Evolutionary conservation across 2,888 invertebrate species (phyloP), one percentile per base, ranked within the genome.

Genomic region (Metellina segmentata): DNA sequence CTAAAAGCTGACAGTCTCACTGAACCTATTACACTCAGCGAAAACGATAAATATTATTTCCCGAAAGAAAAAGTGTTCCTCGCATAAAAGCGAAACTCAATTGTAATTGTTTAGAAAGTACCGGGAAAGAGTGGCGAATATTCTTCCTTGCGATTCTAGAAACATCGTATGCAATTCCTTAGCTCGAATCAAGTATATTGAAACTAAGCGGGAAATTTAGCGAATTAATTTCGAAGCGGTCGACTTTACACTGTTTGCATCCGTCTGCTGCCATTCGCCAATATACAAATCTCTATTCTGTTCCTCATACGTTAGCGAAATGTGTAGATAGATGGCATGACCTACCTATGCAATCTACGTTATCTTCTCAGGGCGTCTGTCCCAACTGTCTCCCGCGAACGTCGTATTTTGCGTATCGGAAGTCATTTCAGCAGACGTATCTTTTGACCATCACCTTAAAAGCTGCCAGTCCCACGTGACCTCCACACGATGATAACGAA

Each of bases 351-450:
- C 61, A 16, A 61, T 61, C 61, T 61, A 11, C 61, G 13, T 61
- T 61, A 61, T 8, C 61, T 61, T 61, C 16, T 11, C 16, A 16
- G 61, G 61, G 61, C 61, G 13, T 61, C 0, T 61, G 11, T 61
- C 9, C 61, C 61, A 61, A 7, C 61, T 61, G 61, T 61, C 61
- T 61, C 13, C 5, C 61, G 11, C 61, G 61, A 61, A 61, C 16
- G 61, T 61, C 61, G 16, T 61, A 61, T 61, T 61, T 16, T 61
- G 11, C 34, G 16, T 52, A 34, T 85, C 85, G 85, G 85, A 85
- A 85, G 85, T 85, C 61, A 75, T 85, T 48, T 61, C 20, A 75
- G 61, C 20, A n/a, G 75, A 75, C 72, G 74, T 71, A 74, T 85
- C 75, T 75, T 16, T 61, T 71, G 82, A 82, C 82, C 82, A 82